A percentile compares a stretch with the other conserved stretches of the same genome.
Conservation (phyloP, 2,888 invertebrate genomes). For the Atrina japonica region DNA sequence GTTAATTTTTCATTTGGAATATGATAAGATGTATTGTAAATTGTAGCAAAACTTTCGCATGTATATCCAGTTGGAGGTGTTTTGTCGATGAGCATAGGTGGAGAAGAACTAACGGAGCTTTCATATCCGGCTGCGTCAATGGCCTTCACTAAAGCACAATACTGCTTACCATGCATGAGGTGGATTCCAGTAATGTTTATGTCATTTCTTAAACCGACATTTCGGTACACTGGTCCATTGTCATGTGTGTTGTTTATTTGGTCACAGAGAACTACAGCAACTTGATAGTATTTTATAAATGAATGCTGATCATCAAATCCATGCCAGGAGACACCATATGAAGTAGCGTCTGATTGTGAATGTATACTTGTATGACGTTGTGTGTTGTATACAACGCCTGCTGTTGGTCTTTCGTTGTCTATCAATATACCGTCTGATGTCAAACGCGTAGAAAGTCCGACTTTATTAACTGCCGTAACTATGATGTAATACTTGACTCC, state of each 20-base stretch:
- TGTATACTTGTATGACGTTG: slow-evolving; percentile 24
- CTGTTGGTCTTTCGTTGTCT: slow-evolving; percentile 37
- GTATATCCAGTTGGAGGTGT: slow-evolving; percentile 40
- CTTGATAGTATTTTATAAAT: slow-evolving; percentile 42
- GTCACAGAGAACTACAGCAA: slow-evolving; percentile 23
- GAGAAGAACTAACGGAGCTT: slow-evolving; percentile 31
- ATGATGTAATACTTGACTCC: slow-evolving; percentile 48
- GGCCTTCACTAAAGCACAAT: slow-evolving; percentile 46
- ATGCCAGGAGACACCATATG: slow-evolving; percentile 51
- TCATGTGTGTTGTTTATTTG: slow-evolving; percentile 12
- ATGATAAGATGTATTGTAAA: neutral
- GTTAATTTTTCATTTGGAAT: too few relatives aligned
- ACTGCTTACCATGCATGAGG: slow-evolving; percentile 39
- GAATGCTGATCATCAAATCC: slow-evolving; percentile 53
- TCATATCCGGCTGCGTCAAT: slow-evolving; percentile 52
- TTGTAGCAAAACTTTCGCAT: slow-evolving; percentile 81
- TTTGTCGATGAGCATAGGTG: slow-evolving; percentile 38
- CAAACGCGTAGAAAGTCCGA: slow-evolving; percentile 46
- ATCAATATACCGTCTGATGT: slow-evolving; percentile 54
- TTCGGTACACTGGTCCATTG: neutral
- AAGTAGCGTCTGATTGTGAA: slow-evolving; percentile 41
- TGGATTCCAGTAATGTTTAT: slow-evolving; percentile 26
- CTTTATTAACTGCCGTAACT: slow-evolving; percentile 49
- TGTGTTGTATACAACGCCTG: slow-evolving; percentile 54
- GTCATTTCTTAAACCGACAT: neutral